Conservation (phyloP, 2,797 vertebrate species). For the Propithecus perrieri region DNA sequence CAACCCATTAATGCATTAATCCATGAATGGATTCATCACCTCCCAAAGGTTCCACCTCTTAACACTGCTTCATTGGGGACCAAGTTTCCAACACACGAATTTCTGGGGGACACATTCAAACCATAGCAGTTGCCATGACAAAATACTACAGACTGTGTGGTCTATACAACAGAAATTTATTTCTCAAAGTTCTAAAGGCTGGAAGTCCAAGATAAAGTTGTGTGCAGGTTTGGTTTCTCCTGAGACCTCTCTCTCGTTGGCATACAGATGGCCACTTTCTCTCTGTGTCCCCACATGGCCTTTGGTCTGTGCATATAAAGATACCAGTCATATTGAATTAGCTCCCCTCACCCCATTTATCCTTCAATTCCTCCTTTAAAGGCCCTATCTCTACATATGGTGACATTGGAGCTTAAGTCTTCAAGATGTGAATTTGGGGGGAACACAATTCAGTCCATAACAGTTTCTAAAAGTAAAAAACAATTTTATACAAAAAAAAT, state of each 20-base stretch:
- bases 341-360: not conserved
- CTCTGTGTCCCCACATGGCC: not conserved
- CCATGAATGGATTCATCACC: not conserved
- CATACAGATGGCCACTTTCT: not conserved
- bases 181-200: not conserved
- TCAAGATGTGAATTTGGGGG: not conserved
- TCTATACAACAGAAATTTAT: not conserved
- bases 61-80: not conserved
- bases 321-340: not conserved
- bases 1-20: not conserved
- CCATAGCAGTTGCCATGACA: not conserved
- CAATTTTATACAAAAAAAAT: not conserved
- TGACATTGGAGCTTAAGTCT: not conserved
- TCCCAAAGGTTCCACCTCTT: not conserved
- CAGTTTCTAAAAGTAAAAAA: not conserved
- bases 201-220: not conserved
- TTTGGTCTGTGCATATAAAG: not conserved
- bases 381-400: not conserved
- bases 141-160: not conserved
- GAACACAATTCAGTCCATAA: not conserved
- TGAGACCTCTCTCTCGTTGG: not conserved
- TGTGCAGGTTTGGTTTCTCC: not conserved
- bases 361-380: not conserved
- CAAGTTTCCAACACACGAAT: not conserved
- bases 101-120: not conserved